Base-by-base conservation (phyloP, 2,113 vertebrate species). In the Barbus barbus region DNA sequence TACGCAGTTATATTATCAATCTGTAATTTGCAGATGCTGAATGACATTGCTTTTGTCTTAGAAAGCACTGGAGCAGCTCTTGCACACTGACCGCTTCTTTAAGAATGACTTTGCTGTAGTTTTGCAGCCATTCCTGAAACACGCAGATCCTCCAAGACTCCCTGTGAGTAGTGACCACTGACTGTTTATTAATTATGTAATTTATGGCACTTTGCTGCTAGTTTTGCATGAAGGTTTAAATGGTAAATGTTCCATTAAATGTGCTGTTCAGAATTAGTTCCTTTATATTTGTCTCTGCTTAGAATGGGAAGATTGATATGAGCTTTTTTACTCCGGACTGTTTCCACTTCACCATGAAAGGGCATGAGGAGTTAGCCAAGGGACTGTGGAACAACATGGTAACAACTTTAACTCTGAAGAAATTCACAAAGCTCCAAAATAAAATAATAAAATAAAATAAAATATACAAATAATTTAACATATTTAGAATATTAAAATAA, bases 331-430 rank as follows among this genome's bases (percentile, higher is more conserved):
- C 93, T 22, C 93, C 93, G 1, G 94, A 95, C 91, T 96, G 95
- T 84, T 95, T 96, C 90, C 95, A 96, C 90, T 94, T 95, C 88
- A 94, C 93, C 85, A 93, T 95, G 11, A 95, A 95, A 88, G 95
- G 95, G 22, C 95, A 96, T 0, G 94, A 95, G 86, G 93, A 94
- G 91, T 89, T 96, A 88, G 94, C 95, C 69, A 95, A 94, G 75
- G 94, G 92, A 16, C 91, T 96, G 26, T 96, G 95, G 95, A 96
- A 96, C 91, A 96, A 96, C 89, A 96, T 96, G 94, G 95, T 96
- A 86, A 89, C 2, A 78, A 56, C 1, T 22, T 51, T 48, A 24
- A 7, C 13, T 24, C 18, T 60, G 3, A 22, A 36, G 9, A 51
- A 60, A 65, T 65, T 77, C 1, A 14, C 9, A 65, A 58, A 67